phyloP scores from a whole-genome alignment of 2,113 vertebrate genomes.

The Lasiurus cinereus region DNA sequence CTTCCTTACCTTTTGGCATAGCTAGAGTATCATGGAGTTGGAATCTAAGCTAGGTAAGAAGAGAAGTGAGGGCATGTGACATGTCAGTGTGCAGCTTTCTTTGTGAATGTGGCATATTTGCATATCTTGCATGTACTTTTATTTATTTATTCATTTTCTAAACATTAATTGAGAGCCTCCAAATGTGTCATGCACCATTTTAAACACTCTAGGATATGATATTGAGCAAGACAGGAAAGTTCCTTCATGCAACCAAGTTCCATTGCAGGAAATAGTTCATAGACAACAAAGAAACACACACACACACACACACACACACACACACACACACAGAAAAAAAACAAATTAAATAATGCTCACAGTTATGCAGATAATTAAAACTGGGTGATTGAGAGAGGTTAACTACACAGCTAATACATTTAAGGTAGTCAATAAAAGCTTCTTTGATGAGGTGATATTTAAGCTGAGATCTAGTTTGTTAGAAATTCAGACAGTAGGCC shows the following conservation, averaged over 20 bases:
- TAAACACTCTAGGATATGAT: background rate
- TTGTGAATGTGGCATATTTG: background rate
- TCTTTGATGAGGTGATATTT: background rate
- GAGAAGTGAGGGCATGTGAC: background rate
- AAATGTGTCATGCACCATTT: too few species aligned
- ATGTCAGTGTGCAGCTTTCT: background rate
- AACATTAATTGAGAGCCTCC: background rate
- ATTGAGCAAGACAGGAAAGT: background rate
- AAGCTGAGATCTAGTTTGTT: background rate
- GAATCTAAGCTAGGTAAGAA: background rate
- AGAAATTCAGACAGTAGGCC: background rate
- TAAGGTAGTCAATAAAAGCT: background rate
- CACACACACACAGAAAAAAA: background rate
- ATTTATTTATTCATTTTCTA: conserved; percentile 13
- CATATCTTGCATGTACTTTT: background rate
- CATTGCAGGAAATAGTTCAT: background rate
- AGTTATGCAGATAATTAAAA: background rate
- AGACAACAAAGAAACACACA: background rate
- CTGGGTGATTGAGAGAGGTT: background rate
- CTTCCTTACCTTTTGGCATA: background rate
- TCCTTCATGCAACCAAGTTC: background rate
- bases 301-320: too few species aligned
- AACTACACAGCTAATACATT: background rate
- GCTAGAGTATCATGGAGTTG: too few species aligned
- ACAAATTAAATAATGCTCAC: background rate